phyloP scores from a whole-genome alignment of 2,797 vertebrate species.

The Ctenopoma multispine region DNA sequence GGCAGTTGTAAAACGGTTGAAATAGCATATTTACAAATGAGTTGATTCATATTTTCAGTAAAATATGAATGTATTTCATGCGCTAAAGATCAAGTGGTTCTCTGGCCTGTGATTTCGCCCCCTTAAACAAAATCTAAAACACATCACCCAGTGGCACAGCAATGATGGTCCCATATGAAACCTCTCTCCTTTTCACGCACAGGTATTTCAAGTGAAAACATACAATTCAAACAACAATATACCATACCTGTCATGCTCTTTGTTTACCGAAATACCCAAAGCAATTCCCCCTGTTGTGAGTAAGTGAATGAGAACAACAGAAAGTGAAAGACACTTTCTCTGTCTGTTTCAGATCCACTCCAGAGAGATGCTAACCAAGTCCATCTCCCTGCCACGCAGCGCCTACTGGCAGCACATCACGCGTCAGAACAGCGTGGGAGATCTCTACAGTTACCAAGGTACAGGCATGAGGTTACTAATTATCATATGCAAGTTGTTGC shows the following conservation, averaged over 20 bases:
- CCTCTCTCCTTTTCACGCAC: constrained; percentile 12
- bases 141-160: constrained; percentile 8
- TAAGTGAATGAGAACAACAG: constrained; percentile 49
- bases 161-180: constrained; percentile 29
- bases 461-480: constrained; percentile 73
- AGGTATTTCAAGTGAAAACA: constrained; percentile 32
- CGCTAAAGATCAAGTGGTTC: constrained; percentile 1
- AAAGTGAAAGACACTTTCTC: constrained; percentile 39
- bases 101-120: neutral
- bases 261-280: constrained; percentile 38
- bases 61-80: constrained; percentile 9
- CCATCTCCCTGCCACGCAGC: constrained; percentile 96
- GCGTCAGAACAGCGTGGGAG: constrained; percentile 95
- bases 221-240: constrained; percentile 16
- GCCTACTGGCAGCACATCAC: constrained; percentile 99
- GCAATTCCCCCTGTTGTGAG: constrained; percentile 36
- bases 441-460: constrained; percentile 99
- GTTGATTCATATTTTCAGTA: constrained; percentile 5
- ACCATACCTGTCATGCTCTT: constrained; percentile 6
- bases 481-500: constrained; percentile 27
- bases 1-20: constrained; percentile 2
- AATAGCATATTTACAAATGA: constrained; percentile 6
- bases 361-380: constrained; percentile 93
- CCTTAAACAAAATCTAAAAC: constrained; percentile 12
- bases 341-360: constrained; percentile 90